Base-by-base conservation (phyloP, 2,888 invertebrate species). In the Automeris io region DNA sequence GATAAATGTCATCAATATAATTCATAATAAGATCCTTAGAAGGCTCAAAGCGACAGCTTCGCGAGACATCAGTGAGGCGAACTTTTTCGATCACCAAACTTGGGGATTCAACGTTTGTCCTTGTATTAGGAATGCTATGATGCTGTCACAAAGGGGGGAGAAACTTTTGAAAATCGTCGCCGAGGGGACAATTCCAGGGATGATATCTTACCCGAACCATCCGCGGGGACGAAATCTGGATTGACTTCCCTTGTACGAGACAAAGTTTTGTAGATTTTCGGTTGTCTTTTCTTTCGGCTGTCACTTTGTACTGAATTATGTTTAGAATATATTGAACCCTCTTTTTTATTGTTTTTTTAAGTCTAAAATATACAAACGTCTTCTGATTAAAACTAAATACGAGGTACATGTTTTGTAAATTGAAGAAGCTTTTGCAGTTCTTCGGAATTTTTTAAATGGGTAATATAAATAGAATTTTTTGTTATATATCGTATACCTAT, bases 51-150 rank as follows among this genome's bases (percentile, higher is more conserved):
- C 16, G 29, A 16, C 29, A 29, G 29, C 9, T 16, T 42, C 44
- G 25, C 39, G 44, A 46, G 45, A 40, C 37, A 13, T 8, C n/a
- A n/a, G n/a, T n/a, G n/a, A n/a, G n/a, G 6, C 43, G 45, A 65
- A 67, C 53, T 64, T 66, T 62, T 59, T 57, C 57, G 54, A 57
- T 62, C 54, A 50, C 43, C 24, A 44, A 64, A 66, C 52, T 70
- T 57, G 49, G 55, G 61, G 69, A 70, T 70, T 61, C 70, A 68
- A 66, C 51, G 61, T 49, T 51, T 46, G 46, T 52, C 55, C 51
- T 51, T 55, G 56, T 59, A 51, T 54, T 56, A 54, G 49, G 58
- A 54, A 48, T 52, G 57, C 54, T 64, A 61, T 54, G 51, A 46
- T 48, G 57, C 49, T 54, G 47, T 50, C 43, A 44, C 53, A 52